A percentile compares a stretch with the other conserved stretches of the same genome.
Conservation (phyloP, 2,113 vertebrate genomes). For the Mustelus asterias region DNA sequence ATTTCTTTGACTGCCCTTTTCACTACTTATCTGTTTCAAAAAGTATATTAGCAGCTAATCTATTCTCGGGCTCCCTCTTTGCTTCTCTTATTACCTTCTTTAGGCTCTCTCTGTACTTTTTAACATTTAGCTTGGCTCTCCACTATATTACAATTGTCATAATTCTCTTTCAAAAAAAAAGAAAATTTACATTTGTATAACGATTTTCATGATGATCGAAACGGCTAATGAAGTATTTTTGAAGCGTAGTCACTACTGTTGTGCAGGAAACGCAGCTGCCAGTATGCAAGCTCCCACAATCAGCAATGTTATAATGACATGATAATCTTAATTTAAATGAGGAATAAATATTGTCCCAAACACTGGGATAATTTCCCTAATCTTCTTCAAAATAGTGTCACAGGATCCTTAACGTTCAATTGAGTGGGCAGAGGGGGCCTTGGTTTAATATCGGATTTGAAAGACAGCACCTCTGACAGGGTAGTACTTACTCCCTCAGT, state of each 20-base stretch:
- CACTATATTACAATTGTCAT: not conserved
- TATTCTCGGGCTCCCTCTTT: not conserved
- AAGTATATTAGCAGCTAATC: not conserved
- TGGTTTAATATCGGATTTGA: not conserved
- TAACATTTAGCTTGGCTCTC: not conserved
- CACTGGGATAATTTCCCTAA: not conserved
- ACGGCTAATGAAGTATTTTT: not conserved
- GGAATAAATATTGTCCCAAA: not conserved
- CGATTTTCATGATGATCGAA: not conserved
- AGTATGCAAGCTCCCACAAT: not conserved
- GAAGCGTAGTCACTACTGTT: not conserved
- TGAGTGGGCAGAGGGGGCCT: not conserved
- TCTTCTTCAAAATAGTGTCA: not conserved
- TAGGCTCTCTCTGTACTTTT: not conserved
- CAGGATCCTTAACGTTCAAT: not conserved
- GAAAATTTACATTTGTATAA: not conserved
- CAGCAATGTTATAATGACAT: not conserved
- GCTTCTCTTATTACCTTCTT: not conserved
- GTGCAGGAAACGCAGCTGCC: not conserved
- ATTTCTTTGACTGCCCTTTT: not conserved
- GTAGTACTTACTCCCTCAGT: not conserved
- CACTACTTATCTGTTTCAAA: not conserved
- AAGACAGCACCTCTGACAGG: not conserved
- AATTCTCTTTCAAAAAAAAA: not conserved
- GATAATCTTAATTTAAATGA: not conserved